Conservation (phyloP, 2,888 invertebrate genomes). For the Conops quadrifasciatus region DNA sequence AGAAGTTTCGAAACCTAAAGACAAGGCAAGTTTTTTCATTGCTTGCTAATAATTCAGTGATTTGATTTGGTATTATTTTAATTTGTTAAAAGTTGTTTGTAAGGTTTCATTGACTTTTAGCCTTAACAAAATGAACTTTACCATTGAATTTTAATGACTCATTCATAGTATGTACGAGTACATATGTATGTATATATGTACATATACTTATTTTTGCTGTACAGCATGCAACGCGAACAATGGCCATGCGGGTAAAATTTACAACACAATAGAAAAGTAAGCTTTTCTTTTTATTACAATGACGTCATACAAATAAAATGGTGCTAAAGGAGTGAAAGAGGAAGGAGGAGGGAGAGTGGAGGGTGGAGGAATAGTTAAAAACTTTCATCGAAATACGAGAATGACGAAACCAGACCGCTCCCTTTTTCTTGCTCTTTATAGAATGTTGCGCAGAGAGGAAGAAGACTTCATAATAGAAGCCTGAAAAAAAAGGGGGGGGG, state of each 20-base stretch:
- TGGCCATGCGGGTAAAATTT: not conserved
- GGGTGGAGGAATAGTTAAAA: slow-evolving; percentile 9
- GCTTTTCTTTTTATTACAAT: not conserved
- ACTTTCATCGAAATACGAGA: slow-evolving; percentile 6
- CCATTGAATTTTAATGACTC: slow-evolving; percentile 2
- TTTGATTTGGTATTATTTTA: too few species aligned
- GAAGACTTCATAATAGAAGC: too few species aligned
- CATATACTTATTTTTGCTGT: not conserved
- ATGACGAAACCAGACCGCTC: slow-evolving; percentile 5
- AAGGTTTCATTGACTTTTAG: too few species aligned
- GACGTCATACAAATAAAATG: not conserved
- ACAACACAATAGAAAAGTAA: not conserved
- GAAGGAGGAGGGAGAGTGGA: not conserved
- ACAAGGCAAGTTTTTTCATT: too few species aligned
- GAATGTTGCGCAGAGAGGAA: too few species aligned
- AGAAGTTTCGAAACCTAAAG: too few species aligned
- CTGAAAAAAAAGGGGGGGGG: too few species aligned
- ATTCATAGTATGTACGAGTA: not conserved
- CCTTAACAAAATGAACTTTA: not conserved
- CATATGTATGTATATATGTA: too few species aligned
- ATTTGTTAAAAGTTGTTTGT: too few species aligned
- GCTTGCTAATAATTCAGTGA: too few species aligned
- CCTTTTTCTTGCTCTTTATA: not conserved
- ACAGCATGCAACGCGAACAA: not conserved
- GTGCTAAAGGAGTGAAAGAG: not conserved